phyloP scores from a whole-genome alignment of 2,113 vertebrate species.

The Epinephelus moara region DNA sequence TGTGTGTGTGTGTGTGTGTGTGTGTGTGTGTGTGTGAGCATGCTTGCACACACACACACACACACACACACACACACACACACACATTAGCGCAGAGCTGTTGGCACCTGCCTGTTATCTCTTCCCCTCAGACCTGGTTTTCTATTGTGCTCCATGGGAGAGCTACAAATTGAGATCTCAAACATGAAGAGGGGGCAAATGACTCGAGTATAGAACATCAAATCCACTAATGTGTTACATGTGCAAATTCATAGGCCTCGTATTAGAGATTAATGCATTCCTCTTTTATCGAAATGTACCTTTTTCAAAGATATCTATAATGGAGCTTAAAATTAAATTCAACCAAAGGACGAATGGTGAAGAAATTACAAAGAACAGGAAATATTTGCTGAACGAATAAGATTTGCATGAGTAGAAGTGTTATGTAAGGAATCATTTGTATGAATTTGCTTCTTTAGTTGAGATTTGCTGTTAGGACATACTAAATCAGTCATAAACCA shows the following conservation, averaged over 20 bases:
- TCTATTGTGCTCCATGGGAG: constrained; percentile 81
- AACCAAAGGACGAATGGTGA: constrained; percentile 16
- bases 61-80: constrained; percentile 18
- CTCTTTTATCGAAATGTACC: constrained; percentile 55
- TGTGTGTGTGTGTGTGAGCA: neutral
- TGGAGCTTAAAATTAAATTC: constrained; percentile 58
- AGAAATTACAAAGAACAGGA: constrained; percentile 39
- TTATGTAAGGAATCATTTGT: constrained; percentile 48
- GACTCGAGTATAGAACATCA: constrained; percentile 70
- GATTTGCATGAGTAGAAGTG: constrained; percentile 35
- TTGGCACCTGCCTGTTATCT: constrained; percentile 83
- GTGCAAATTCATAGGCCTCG: constrained; percentile 67
- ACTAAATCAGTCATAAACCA: constrained; percentile 36
- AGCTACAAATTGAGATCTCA: constrained; percentile 85
- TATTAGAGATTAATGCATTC: constrained; percentile 71
- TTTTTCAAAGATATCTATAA: constrained; percentile 59
- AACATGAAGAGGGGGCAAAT: constrained; percentile 79
- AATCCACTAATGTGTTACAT: constrained; percentile 78
- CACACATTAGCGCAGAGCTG: constrained; percentile 54
- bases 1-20: constrained; percentile 3
- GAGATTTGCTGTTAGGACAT: constrained; percentile 38
- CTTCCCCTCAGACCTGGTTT: constrained; percentile 75
- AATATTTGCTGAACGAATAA: constrained; percentile 25
- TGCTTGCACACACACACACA: constrained; percentile 1
- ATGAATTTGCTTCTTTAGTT: constrained; percentile 21